Conservation (phyloP, 2,797 vertebrate genomes). For the Xyrichtys novacula region DNA sequence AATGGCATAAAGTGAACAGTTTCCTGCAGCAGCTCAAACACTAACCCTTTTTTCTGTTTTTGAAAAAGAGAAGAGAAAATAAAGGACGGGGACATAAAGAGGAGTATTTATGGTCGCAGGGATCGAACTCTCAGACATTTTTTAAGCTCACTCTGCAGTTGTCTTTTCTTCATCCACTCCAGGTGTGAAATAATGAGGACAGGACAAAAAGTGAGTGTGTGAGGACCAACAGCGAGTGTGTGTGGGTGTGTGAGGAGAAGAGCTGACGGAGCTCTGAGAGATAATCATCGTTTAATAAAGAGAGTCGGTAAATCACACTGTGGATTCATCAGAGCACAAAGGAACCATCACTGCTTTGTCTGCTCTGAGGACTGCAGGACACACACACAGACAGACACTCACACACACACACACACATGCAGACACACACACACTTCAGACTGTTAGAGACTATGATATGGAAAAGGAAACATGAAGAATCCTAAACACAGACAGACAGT, state of each 20-base stretch:
- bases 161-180: conserved; percentile 63
- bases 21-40: not conserved
- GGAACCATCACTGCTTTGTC: conserved; percentile 75
- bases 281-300: conserved; percentile 81
- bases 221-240: too few relatives aligned
- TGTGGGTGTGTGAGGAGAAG: conserved; percentile 61
- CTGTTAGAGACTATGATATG: too few relatives aligned
- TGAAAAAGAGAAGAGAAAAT: not conserved
- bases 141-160: conserved; percentile 47
- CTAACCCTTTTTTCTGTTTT: not conserved
- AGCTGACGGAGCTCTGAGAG: conserved; percentile 62
- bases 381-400: not conserved
- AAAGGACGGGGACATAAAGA: not conserved
- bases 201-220: conserved; percentile 68
- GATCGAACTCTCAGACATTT: conserved; percentile 33
- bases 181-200: conserved; percentile 67
- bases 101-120: not conserved
- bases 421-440: not conserved
- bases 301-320: conserved; percentile 80
- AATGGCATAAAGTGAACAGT: not conserved
- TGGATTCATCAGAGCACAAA: conserved; percentile 84
- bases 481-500: too few relatives aligned
- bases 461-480: too few relatives aligned
- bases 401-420: not conserved
- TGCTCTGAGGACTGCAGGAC: conserved; percentile 60